Evolutionary conservation across 2,113 vertebrate species (phyloP).

Genomic region (Equus quagga): DNA sequence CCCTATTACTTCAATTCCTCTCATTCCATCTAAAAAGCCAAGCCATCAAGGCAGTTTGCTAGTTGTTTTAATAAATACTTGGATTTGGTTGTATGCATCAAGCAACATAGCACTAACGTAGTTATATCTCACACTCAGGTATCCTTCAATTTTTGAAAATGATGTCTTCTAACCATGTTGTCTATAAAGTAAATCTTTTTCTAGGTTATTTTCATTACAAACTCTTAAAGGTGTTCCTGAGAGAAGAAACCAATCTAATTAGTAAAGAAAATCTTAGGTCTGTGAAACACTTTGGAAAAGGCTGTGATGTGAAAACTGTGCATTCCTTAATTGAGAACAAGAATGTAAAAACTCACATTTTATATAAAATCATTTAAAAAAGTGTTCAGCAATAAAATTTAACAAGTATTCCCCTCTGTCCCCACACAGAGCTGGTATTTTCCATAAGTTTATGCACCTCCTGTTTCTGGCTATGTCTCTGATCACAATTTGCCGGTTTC

Average conservation of each 20-base stretch:
- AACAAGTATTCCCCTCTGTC: background rate
- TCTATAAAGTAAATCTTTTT: background rate
- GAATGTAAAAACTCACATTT: background rate
- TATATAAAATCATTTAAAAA: background rate
- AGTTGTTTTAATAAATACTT: background rate
- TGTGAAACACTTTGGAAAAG: background rate
- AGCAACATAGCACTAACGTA: background rate
- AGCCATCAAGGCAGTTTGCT: no score
- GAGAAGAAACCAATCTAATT: background rate
- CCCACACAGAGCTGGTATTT: background rate
- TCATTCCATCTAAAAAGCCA: background rate
- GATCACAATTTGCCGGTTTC: background rate
- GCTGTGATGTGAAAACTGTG: background rate
- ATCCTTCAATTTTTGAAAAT: background rate
- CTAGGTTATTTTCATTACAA: background rate
- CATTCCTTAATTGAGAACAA: background rate
- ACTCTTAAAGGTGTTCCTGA: background rate
- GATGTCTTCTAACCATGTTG: background rate
- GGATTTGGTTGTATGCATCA: background rate
- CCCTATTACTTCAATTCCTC: background rate
- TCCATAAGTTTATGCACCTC: accelerated
- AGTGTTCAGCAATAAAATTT: background rate
- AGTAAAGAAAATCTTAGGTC: background rate
- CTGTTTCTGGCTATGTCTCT: background rate
- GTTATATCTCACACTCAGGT: background rate